Conservation (phyloP, 2,113 vertebrate genomes). For the Accipiter virgatus region DNA sequence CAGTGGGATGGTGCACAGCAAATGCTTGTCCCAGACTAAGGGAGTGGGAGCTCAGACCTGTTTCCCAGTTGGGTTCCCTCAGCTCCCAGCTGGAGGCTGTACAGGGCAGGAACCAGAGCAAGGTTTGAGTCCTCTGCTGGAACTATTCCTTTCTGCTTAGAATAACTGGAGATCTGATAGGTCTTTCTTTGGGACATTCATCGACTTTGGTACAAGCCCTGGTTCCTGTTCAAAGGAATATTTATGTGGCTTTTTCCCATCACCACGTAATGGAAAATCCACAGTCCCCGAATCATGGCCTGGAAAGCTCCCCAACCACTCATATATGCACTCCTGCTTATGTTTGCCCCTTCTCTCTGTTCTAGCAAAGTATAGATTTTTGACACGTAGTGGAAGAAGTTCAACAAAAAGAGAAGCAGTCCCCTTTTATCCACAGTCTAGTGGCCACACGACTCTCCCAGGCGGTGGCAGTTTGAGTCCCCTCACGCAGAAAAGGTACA, state of each 20-base stretch:
- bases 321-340: neutral
- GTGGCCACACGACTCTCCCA: neutral
- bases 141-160: neutral
- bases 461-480: neutral
- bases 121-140: neutral
- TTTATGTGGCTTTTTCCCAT: neutral
- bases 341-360: neutral
- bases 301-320: neutral
- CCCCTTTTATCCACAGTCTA: neutral
- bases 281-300: neutral
- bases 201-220: neutral
- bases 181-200: neutral
- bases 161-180: neutral
- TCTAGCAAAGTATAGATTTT: neutral
- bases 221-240: neutral
- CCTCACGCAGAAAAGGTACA: neutral
- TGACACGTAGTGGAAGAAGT: neutral
- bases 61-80: neutral
- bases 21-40: neutral
- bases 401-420: neutral
- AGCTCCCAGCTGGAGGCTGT: neutral
- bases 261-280: neutral
- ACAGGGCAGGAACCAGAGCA: neutral
- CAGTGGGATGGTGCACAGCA: neutral
- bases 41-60: neutral